phyloP scores from a whole-genome alignment of 2,113 vertebrate genomes.

The Pampusana beccarii region DNA sequence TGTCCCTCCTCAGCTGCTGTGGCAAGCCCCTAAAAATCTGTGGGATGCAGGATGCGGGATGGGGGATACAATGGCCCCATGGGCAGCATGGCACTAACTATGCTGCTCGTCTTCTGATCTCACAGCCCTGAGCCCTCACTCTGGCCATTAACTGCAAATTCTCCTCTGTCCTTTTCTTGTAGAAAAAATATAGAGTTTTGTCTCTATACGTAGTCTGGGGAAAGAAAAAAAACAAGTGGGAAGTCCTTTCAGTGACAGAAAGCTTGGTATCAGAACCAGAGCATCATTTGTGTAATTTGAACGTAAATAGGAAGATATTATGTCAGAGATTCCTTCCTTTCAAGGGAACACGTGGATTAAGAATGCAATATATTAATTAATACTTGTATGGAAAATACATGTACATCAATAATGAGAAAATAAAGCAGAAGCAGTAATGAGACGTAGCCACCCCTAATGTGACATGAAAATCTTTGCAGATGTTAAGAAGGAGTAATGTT shows the following conservation, averaged over 20 bases:
- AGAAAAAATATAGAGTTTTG: not conserved
- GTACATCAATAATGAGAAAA: not conserved
- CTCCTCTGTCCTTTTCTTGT: not conserved
- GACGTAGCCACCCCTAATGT: not conserved
- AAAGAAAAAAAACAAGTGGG: not conserved
- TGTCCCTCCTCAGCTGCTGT: not conserved
- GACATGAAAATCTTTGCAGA: not conserved
- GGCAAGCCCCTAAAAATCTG: too few relatives aligned
- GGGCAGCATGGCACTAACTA: rapidly evolving
- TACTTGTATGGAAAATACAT: not conserved
- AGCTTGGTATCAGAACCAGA: not conserved
- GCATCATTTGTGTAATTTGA: not conserved
- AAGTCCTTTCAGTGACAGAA: not conserved
- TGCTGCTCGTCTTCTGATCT: rapidly evolving
- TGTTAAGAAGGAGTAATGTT: not conserved
- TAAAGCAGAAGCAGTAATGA: not conserved
- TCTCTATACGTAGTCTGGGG: not conserved
- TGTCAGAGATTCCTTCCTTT: not conserved
- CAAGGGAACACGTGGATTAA: not conserved
- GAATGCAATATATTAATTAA: not conserved
- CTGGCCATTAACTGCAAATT: not conserved
- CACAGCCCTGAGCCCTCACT: not conserved
- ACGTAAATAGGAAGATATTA: not conserved
- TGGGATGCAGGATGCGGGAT: not conserved
- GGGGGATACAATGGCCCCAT: rapidly evolving